Evolutionary conservation across 2,888 invertebrate genomes (phyloP), one percentile per base, ranked within the genome.

Genomic region (Hedychridium roseum): DNA sequence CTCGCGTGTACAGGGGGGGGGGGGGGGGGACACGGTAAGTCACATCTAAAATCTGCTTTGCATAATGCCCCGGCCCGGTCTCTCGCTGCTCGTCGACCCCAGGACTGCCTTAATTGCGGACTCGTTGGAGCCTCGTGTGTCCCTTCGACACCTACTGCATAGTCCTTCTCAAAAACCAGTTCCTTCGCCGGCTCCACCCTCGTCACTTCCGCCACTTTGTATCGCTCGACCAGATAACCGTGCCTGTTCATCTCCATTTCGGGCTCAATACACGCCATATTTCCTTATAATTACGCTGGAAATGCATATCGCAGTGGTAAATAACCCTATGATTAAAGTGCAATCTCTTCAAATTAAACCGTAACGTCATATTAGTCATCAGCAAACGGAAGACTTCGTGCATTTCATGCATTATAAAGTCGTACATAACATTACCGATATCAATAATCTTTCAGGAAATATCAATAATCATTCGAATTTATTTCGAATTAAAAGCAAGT

Each of bases 11-110:
- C 39, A 16, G 14, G 34, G 21, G 17, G 17, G 17, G 35, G 43
- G 27, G 50, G 34, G 35, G 50, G n/a, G 42, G 58, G 56, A 51
- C 54, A 63, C 51, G 62, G 61, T 56, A 62, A 67, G 66, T 64
- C 67, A 63, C 74, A 76, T 77, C 73, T 74, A 70, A 77, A 78
- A 78, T 78, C 72, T 73, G 60, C 65, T 78, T 77, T 77, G 75
- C 78, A 78, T 78, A 78, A 78, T 77, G 65, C 66, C 66, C n/a
- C 64, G 53, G 59, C 65, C 64, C 54, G 54, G 64, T 63, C 40
- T 26, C 30, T 11, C 60, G 54, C 53, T 56, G 58, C 60, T 49
- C 61, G 61, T 48, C 63, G 64, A 63, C 59, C 65, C 59, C 57
- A 56, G 67, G 62, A 64, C 57, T 55, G 68, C 64, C 62, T 73